A percentile compares a stretch with the other conserved stretches of the same genome.
These are phyloP conservation scores for Lepus americanus DNA, from an alignment of 2,113 vertebrate species.

Conservation along the genomic window DNA sequence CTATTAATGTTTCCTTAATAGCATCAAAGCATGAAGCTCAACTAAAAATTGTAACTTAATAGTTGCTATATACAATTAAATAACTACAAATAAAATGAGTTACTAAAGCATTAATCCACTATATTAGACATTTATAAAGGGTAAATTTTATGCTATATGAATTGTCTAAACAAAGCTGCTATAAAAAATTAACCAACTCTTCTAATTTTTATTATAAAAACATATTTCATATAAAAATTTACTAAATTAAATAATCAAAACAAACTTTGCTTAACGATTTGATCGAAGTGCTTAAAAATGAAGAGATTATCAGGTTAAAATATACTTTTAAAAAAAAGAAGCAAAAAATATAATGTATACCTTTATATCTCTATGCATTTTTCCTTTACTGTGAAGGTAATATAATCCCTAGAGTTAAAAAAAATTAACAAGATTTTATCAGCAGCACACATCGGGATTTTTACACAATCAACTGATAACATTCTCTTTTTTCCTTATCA, in stretches of 20 bases:
- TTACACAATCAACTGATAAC: constrained; percentile 24
- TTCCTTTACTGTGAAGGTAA: constrained; percentile 95
- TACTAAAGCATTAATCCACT: constrained; percentile 21
- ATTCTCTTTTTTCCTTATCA: constrained; percentile 20
- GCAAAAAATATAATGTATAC: constrained; percentile 81
- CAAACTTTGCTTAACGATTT: constrained; percentile 23
- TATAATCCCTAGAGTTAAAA: constrained; percentile 89
- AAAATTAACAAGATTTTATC: constrained; percentile 58
- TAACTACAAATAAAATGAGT: constrained; percentile 26
- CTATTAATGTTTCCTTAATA: constrained; percentile 4
- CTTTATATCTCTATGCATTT: constrained; percentile 96
- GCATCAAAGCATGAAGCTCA: background rate
- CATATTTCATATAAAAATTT: constrained; percentile 24
- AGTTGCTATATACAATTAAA: constrained; percentile 16
- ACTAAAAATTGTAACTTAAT: constrained; percentile 16
- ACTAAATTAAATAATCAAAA: constrained; percentile 29
- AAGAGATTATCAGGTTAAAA: background rate
- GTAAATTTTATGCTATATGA: constrained; percentile 17
- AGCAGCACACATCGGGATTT: constrained; percentile 21
- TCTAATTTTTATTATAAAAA: constrained; percentile 17
- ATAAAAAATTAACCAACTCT: constrained; percentile 41
- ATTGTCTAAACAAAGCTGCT: background rate
- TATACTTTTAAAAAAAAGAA: no score
- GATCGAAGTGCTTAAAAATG: background rate
- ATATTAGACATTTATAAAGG: background rate